Percentiles rank a stretch among this genome's conserved stretches.
Evolutionary conservation across 1,140 invertebrate genomes (phyloP).

Genomic region (Drosophila pachea): DNA sequence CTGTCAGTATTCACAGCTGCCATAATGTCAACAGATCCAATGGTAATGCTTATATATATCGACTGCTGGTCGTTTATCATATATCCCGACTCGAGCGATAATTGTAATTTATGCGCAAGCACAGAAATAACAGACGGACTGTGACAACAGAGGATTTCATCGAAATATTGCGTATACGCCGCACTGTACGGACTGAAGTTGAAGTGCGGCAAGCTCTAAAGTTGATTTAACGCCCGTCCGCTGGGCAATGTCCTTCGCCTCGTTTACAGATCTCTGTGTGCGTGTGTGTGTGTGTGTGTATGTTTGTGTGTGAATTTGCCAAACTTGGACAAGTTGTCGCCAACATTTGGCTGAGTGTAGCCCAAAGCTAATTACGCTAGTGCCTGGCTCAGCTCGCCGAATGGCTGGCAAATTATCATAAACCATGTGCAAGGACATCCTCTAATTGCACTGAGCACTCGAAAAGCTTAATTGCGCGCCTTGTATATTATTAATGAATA

Average conservation of each 20-base stretch:
- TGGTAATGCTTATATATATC: too few relatives aligned
- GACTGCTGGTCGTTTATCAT: too few relatives aligned
- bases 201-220: slow-evolving; percentile 24
- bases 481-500: neutral
- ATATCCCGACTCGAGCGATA: slow-evolving; percentile 52
- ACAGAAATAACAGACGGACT: slow-evolving; percentile 38
- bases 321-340: slow-evolving; percentile 54
- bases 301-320: slow-evolving; percentile 21
- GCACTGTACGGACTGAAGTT: neutral
- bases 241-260: neutral
- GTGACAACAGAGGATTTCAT: slow-evolving; percentile 16
- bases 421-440: slow-evolving; percentile 9
- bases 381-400: slow-evolving; percentile 22
- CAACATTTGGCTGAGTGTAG: slow-evolving; percentile 30
- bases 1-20: too few relatives aligned
- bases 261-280: neutral
- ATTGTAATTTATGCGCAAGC: slow-evolving; percentile 72
- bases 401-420: slow-evolving; percentile 15
- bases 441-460: slow-evolving; percentile 8
- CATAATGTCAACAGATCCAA: too few relatives aligned
- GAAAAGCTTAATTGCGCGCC: slow-evolving; percentile 12
- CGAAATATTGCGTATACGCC: slow-evolving; percentile 36
- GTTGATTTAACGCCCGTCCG: slow-evolving; percentile 44
- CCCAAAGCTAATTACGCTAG: slow-evolving; percentile 54
- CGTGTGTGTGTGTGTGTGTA: slow-evolving; percentile 13